Evolutionary conservation across 2,113 vertebrate genomes (phyloP), one percentile per base, ranked within the genome.

Genomic region (Mobula hypostoma): DNA sequence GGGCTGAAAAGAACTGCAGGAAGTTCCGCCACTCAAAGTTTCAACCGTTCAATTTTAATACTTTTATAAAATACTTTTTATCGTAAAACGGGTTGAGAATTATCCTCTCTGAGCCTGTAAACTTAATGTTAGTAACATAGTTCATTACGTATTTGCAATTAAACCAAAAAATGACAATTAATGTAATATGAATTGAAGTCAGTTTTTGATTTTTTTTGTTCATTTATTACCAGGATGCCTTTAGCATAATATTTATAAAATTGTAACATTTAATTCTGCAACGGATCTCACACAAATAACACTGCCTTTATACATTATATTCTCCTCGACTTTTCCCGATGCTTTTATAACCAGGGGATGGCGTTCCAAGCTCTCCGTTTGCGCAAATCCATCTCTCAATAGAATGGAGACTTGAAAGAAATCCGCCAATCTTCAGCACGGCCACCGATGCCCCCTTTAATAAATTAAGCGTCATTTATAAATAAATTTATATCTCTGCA

Each of bases 381-480:
- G 85, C 85, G 17, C 85, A 90, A 90, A 90, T 90, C 85, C 85
- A 90, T 90, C 85, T 90, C 85, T 90, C 61, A 90, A 58, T 8
- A 66, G 85, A 66, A 90, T 61, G 61, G 85, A 66, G 85, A 90
- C n/a, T 90, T 90, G 61, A 90, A 63, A 88, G 61, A 66, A 90
- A 90, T 90, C 85, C 85, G 85, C 85, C 85, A 90, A 29, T 90
- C 85, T 90, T 32, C 85, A 90, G 27, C 85, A 66, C 85, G 29
- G 85, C 94, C 92, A 94, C 80, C 94, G 94, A 95, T 95, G 94
- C 94, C 95, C 94, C 94, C 94, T 91, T 94, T 95, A 95, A 96
- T 95, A 90, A 94, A 96, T 94, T 91, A 80, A 87, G 24, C 93
- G 94, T 95, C 93, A 76, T 95, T 94, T 82, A 95, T 32, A 94